These are phyloP conservation scores for Ruditapes philippinarum DNA, from an alignment of 1,140 invertebrate species.

Conservation along the genomic window DNA sequence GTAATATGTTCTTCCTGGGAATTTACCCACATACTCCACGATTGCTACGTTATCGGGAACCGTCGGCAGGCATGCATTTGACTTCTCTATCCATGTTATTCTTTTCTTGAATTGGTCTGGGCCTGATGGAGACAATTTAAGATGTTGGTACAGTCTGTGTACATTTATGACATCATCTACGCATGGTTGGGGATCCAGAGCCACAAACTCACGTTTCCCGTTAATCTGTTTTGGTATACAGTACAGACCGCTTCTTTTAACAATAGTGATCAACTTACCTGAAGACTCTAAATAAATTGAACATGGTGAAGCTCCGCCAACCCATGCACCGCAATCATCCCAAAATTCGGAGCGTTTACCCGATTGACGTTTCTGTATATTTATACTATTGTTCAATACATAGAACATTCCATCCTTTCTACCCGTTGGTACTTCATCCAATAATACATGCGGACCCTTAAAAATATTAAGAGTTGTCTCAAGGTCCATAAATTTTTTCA, in stretches of 20 bases:
- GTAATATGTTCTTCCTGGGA: too few species aligned
- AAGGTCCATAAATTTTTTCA: slow-evolving; percentile 23
- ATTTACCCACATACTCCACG: slow-evolving; percentile 46
- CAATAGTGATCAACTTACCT: neutral
- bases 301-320: neutral
- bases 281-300: neutral
- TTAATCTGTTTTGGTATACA: neutral
- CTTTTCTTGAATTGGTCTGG: slow-evolving; percentile 18
- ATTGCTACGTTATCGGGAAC: neutral
- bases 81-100: slow-evolving; percentile 37
- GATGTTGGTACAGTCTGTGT: slow-evolving; percentile 18
- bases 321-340: slow-evolving; percentile 61
- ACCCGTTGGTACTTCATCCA: neutral
- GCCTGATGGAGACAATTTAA: neutral
- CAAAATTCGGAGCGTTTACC: slow-evolving; percentile 24
- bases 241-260: neutral
- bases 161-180: slow-evolving; percentile 5
- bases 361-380: slow-evolving; percentile 51
- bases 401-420: slow-evolving; percentile 42
- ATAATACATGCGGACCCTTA: neutral
- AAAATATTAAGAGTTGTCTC: neutral
- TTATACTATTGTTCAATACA: slow-evolving; percentile 18
- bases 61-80: neutral
- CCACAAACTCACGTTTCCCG: slow-evolving; percentile 5
- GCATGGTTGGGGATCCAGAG: slow-evolving; percentile 43